These are phyloP conservation scores for Sphaeramia orbicularis DNA, from an alignment of 2,797 vertebrate species.

Conservation along the genomic window DNA sequence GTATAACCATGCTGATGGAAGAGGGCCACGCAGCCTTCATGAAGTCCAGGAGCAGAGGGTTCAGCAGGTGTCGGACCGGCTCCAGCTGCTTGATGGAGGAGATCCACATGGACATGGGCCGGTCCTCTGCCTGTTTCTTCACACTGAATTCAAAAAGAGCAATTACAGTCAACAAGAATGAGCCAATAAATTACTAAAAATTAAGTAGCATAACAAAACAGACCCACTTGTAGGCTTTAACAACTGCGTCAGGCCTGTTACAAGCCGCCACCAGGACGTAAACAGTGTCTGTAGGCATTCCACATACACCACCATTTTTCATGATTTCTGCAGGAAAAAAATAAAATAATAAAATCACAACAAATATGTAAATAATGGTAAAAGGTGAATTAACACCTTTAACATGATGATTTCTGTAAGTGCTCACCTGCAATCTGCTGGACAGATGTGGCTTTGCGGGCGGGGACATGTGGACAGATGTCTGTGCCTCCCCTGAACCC, in stretches of 20 bases:
- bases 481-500: constrained; percentile 77
- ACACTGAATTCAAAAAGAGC: constrained; percentile 73
- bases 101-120: constrained; percentile 94
- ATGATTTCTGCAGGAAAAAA: constrained; percentile 86
- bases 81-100: constrained; percentile 91
- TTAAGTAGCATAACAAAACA: not conserved
- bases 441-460: constrained; percentile 88
- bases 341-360: not conserved
- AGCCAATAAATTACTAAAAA: not conserved
- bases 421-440: constrained; percentile 89
- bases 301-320: constrained; percentile 90
- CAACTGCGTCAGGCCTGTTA: constrained; percentile 88
- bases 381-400: not conserved
- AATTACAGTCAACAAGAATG: not conserved
- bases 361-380: not conserved
- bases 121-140: constrained; percentile 91
- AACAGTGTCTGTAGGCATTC: constrained; percentile 92
- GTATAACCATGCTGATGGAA: constrained; percentile 92
- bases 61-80: constrained; percentile 88
- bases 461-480: constrained; percentile 87
- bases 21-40: constrained; percentile 94
- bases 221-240: constrained; percentile 90
- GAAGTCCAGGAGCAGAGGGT: constrained; percentile 90
- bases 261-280: constrained; percentile 93
- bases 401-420: not conserved